Percentiles rank a stretch among this genome's conserved stretches.
Conservation (phyloP, 2,113 vertebrate genomes). For the Suricata suricatta region DNA sequence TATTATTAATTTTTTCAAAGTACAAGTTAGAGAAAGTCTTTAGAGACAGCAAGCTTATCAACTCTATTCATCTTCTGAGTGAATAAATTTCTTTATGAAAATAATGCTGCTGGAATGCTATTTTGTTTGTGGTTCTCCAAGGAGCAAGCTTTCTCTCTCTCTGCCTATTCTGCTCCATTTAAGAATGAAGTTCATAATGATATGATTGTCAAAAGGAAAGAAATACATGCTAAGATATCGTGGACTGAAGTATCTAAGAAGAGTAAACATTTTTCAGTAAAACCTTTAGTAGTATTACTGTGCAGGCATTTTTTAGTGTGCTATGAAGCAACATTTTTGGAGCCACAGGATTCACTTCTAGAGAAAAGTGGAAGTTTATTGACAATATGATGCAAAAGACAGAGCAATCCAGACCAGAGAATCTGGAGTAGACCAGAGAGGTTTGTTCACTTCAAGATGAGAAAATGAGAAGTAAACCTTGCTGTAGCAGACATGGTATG, state of each 20-base stretch:
- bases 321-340: neutral
- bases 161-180: constrained; percentile 29
- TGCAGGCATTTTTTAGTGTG: neutral
- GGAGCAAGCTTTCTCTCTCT: constrained; percentile 42
- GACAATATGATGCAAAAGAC: neutral
- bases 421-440: too few relatives aligned
- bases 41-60: constrained; percentile 64
- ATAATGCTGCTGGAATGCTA: constrained; percentile 51
- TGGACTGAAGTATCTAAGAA: neutral
- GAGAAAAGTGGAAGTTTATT: neutral
- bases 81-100: constrained; percentile 71
- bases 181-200: constrained; percentile 33
- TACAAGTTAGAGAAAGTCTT: constrained; percentile 63
- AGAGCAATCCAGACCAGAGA: neutral
- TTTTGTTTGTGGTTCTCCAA: constrained; percentile 57
- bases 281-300: neutral
- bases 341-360: neutral
- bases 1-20: constrained; percentile 72
- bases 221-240: neutral
- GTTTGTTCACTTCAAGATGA: neutral
- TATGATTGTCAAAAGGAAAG: neutral
- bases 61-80: constrained; percentile 69
- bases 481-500: accelerated
- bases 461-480: neutral
- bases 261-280: neutral